phyloP scores from a whole-genome alignment of 2,113 vertebrate species.

The Erinaceus europaeus region DNA sequence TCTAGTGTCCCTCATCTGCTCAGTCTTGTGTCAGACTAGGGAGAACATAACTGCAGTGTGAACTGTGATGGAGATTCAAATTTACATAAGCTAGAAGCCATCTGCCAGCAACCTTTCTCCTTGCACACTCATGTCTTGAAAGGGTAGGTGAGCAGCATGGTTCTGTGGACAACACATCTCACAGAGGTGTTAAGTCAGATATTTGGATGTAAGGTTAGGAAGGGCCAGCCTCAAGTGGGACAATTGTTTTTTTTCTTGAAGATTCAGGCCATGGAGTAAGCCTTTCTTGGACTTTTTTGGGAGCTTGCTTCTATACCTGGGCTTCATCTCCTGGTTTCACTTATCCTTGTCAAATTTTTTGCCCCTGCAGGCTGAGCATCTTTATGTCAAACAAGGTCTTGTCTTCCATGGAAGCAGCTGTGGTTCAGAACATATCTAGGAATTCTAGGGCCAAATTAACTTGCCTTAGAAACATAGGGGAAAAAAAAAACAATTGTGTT shows the following conservation, averaged over 20 bases:
- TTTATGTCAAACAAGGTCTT: not conserved
- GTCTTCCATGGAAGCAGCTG: not conserved
- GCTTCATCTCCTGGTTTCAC: not conserved
- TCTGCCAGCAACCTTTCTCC: not conserved
- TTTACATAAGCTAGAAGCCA: not conserved
- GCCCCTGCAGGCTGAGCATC: not conserved
- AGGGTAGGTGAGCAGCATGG: not conserved
- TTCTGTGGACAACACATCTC: not conserved
- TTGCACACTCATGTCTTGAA: not conserved
- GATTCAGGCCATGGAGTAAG: not conserved
- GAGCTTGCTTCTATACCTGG: not conserved
- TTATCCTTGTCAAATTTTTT: not conserved
- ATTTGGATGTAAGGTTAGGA: not conserved
- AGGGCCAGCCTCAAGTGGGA: not conserved
- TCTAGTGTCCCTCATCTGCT: not conserved
- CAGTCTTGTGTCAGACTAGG: not conserved
- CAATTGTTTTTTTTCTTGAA: not conserved
- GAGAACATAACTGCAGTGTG: not conserved
- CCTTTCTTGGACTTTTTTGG: not conserved
- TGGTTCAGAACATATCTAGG: not conserved
- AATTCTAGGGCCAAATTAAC: not conserved
- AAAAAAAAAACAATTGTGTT: no score
- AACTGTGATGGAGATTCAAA: not conserved
- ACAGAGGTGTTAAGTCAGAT: not conserved
- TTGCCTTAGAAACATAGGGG: not conserved